Evolutionary conservation across 2,888 invertebrate species (phyloP).

Genomic region (Drosophila conformis): DNA sequence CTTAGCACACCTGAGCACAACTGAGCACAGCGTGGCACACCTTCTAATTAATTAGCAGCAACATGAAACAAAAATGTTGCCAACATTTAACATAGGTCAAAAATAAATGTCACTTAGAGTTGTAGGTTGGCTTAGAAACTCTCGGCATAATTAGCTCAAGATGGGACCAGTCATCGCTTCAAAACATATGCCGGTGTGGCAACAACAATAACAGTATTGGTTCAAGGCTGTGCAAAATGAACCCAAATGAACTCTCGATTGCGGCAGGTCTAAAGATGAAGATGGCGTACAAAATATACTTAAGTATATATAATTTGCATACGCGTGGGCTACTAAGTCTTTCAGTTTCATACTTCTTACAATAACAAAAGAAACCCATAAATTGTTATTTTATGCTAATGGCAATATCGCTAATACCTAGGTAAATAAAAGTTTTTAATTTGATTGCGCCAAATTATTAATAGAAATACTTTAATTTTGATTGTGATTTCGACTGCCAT

Average conservation of each 20-base stretch:
- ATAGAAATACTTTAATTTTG: background rate
- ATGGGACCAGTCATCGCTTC: slow-evolving; percentile 45
- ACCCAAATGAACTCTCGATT: slow-evolving; percentile 54
- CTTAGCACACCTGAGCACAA: slow-evolving; percentile 45
- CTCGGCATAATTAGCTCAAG: slow-evolving; percentile 58
- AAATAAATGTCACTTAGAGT: slow-evolving; percentile 49
- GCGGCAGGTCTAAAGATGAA: slow-evolving; percentile 43
- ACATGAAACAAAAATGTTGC: slow-evolving; percentile 31
- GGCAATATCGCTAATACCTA: background rate
- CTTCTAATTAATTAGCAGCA: slow-evolving; percentile 71
- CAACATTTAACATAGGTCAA: slow-evolving; percentile 30
- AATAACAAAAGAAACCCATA: slow-evolving; percentile 27
- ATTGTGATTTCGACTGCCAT: background rate
- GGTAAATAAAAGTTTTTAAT: slow-evolving; percentile 9
- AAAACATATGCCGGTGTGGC: slow-evolving; percentile 23
- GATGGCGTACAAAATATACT: slow-evolving; percentile 19
- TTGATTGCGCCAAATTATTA: slow-evolving; percentile 4
- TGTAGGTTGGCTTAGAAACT: slow-evolving; percentile 30
- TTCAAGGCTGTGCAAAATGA: slow-evolving; percentile 55
- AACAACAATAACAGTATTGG: background rate
- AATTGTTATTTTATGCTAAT: slow-evolving; percentile 25
- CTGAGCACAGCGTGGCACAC: slow-evolving; percentile 52
- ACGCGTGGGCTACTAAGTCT: slow-evolving; percentile 33
- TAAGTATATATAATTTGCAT: slow-evolving; percentile 30
- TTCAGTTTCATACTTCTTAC: slow-evolving; percentile 16